Base-by-base conservation (phyloP, 2,797 vertebrate species). In the Rhinatrema bivittatum region DNA sequence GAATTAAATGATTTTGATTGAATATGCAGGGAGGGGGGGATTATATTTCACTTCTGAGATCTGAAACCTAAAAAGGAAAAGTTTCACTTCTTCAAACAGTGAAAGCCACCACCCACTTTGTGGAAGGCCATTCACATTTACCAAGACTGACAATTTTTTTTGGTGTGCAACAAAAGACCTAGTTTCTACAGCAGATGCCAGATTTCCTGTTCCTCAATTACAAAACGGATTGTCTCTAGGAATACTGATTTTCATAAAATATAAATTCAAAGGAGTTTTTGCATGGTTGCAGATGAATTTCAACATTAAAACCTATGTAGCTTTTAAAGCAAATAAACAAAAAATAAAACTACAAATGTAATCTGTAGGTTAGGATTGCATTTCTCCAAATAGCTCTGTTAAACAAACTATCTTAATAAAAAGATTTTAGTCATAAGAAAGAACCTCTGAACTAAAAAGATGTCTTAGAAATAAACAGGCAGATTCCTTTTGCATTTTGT, bases 151-250 rank as follows among this genome's bases (percentile, higher is more conserved):
- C 78, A 81, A 84, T 85, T 79, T 82, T 75, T 84, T 79, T 80
- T 78, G 67, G 75, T 71, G 78, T 70, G 72, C 67, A 78, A n/a
- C n/a, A n/a, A n/a, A 82, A 76, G 63, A 70, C 74, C 73, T 65
- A 62, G n/a, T n/a, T n/a, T n/a, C n/a, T n/a, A n/a, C n/a, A n/a
- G 85, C 82, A 81, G 78, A 71, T 82, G 76, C 79, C 78, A 82
- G 81, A 84, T 79, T 86, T 86, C 82, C 81, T 84, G 78, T 80
- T 62, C 60, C 68, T 42, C 61, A 70, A 81, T 78, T 75, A 79
- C n/a, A n/a, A 77, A 67, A 54, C 21, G 33, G n/a, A 50, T 79
- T 83, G 82, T 79, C 79, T 67, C 76, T 43, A 69, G 20, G 56
- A 59, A 46, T 62, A 61, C 77, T 64, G 70, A 62, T 42, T 62